phyloP scores from a whole-genome alignment of 1,140 invertebrate genomes.

The Drosophila ercepeae region DNA sequence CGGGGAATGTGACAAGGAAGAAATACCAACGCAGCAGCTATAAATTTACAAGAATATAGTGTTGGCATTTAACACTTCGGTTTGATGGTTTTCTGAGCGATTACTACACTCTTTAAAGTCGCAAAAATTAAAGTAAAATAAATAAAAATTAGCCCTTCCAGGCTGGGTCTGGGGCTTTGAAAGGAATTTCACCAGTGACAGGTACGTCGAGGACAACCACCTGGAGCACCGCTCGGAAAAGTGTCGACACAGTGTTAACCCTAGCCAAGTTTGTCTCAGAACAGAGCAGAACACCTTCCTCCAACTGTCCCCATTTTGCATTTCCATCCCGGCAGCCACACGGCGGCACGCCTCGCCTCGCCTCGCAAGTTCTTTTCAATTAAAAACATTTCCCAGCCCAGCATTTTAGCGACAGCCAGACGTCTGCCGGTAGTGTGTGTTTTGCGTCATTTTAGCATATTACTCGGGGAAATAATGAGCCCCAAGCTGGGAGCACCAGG shows the following conservation, averaged over 20 bases:
- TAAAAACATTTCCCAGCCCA: conserved; percentile 58
- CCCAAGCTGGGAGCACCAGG: conserved; percentile 32
- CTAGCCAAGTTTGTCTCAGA: conserved; percentile 22
- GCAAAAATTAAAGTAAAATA: conserved; percentile 19
- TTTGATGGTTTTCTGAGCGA: neutral
- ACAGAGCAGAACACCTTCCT: neutral
- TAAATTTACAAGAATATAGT: neutral
- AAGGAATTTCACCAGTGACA: conserved; percentile 35
- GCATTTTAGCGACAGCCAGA: conserved; percentile 40
- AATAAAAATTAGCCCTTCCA: conserved; percentile 36
- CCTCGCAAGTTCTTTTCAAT: conserved; percentile 59
- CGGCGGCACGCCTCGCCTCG: conserved; percentile 44
- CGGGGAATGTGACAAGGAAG: conserved; percentile 2
- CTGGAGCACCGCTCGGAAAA: conserved; percentile 15
- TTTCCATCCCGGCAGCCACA: neutral
- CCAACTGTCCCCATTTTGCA: neutral
- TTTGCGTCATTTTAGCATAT: conserved; percentile 55
- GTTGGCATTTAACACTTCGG: neutral
- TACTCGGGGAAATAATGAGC: conserved; percentile 56
- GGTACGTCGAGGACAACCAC: conserved; percentile 22
- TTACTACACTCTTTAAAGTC: neutral
- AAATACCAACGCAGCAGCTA: neutral
- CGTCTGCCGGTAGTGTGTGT: conserved; percentile 42
- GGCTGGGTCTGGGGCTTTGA: conserved; percentile 36
- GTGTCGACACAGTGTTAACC: conserved; percentile 39